Base-by-base conservation (phyloP, 2,797 vertebrate genomes). In the Melanotaenia parkinsoni region DNA sequence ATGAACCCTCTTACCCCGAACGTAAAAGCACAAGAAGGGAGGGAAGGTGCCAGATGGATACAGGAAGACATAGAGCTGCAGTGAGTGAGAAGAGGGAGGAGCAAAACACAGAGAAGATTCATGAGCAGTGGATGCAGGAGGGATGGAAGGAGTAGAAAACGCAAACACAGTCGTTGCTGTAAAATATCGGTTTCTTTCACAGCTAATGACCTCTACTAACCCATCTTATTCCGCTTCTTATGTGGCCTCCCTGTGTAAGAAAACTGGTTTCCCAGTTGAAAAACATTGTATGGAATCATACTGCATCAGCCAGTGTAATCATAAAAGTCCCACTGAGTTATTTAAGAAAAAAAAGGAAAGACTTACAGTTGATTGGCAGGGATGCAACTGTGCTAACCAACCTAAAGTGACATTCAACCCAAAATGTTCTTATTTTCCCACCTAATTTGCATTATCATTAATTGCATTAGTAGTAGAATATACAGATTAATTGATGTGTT, bases 1-100 rank as follows among this genome's bases (percentile, higher is more conserved):
- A 88, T 84, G 89, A 93, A 90, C 91, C 85, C 86, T 77, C 82
- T 92, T 76, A 90, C 89, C 91, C 82, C 82, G 64, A 81, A 77
- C 14, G 59, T 58, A 70, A 74, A 62, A 65, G 72, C 77, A 73
- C 73, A 63, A 0, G 37, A 5, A 72, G 47, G 63, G 81, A 68
- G 78, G 63, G 63, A 70, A 71, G 35, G 66, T 1, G 68, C 57
- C 62, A 47, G 64, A 71, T 18, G 45, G 76, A 72, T 35, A 68
- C 26, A 43, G 35, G 58, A 63, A 61, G 64, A 63, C 60, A 64
- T 26, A 43, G 37, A 57, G 70, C 35, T 30, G 35, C n/a, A 20
- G 71, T 3, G 53, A 26, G 71, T 4, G 53, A 26, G 18, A 37
- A 37, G 40, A 20, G 38, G 30, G 51, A 30, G 5, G 45, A 67